Percentiles rank a stretch among this genome's conserved stretches.
Evolutionary conservation across 1,140 invertebrate species (phyloP).

Genomic region (Helicoverpa armigera): DNA sequence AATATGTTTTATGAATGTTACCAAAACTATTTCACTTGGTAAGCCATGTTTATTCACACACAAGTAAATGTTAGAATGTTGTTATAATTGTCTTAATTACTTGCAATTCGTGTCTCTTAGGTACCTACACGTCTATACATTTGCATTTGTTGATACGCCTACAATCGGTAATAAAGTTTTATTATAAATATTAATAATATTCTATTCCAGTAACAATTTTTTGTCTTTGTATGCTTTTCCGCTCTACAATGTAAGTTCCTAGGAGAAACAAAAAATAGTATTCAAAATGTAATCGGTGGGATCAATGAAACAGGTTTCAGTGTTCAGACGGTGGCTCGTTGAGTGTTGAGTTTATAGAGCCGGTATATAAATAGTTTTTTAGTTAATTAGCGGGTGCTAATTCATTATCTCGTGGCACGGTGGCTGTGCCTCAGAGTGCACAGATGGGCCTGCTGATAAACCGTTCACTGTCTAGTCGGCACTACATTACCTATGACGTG

Average conservation of each 20-base stretch:
- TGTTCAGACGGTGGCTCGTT: neutral
- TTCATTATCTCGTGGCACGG: conserved; percentile 9
- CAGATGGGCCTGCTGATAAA: conserved; percentile 9
- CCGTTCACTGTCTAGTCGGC: neutral
- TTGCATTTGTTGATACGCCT: neutral
- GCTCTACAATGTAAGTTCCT: neutral
- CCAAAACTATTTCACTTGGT: conserved; percentile 11
- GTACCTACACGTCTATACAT: neutral
- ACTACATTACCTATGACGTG: conserved; percentile 19
- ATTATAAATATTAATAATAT: neutral
- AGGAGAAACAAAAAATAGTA: neutral
- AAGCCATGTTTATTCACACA: neutral
- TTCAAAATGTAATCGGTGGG: neutral
- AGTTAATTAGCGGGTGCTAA: conserved; percentile 33
- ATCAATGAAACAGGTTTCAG: conserved; percentile 27
- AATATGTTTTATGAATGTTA: neutral
- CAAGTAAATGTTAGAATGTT: conserved; percentile 2
- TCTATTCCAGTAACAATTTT: neutral
- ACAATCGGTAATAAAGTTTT: neutral
- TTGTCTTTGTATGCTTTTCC: neutral
- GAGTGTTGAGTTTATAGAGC: conserved; percentile 1
- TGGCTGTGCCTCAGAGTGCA: neutral
- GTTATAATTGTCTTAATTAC: neutral
- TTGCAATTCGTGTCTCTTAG: neutral
- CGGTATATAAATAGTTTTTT: conserved; percentile 18